These are phyloP conservation scores for Sardinella longiceps DNA, from an alignment of 2,797 vertebrate genomes.

Conservation along the genomic window DNA sequence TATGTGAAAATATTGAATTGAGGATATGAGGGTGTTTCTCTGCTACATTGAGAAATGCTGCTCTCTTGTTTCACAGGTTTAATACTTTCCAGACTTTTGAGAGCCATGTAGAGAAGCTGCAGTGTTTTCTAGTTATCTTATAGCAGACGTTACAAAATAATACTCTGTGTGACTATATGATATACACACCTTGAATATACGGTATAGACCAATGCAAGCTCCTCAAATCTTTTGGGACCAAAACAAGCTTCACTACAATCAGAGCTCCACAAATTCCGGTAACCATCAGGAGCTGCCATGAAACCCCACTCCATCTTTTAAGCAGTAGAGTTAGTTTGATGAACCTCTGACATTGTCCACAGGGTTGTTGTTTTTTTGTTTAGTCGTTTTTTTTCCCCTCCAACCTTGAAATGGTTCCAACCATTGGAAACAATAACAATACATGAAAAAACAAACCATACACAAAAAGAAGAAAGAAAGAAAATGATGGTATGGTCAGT, in stretches of 20 bases:
- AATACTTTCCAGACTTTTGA: background rate
- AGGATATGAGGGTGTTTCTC: background rate
- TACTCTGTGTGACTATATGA: constrained; percentile 9
- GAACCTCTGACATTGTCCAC: constrained; percentile 7
- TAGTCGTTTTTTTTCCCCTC: background rate
- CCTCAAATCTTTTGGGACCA: background rate
- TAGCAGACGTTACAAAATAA: constrained; percentile 8
- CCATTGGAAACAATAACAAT: constrained; percentile 1
- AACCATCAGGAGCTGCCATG: background rate
- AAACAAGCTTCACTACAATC: background rate
- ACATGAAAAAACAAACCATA: background rate
- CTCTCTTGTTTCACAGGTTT: background rate
- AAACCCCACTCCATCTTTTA: background rate
- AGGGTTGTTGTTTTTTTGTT: background rate
- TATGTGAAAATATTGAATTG: background rate
- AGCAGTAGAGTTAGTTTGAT: background rate
- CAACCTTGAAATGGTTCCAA: constrained; percentile 21
- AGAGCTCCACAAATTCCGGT: background rate
- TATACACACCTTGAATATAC: constrained; percentile 22
- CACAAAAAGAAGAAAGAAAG: background rate
- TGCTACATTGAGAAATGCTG: background rate
- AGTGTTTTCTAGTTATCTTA: background rate
- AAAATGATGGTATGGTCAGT: background rate
- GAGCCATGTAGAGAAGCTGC: background rate
- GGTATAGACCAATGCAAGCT: background rate